These are phyloP conservation scores for Parnassius glacialis DNA, from an alignment of 2,888 invertebrate species.

Conservation along the genomic window DNA sequence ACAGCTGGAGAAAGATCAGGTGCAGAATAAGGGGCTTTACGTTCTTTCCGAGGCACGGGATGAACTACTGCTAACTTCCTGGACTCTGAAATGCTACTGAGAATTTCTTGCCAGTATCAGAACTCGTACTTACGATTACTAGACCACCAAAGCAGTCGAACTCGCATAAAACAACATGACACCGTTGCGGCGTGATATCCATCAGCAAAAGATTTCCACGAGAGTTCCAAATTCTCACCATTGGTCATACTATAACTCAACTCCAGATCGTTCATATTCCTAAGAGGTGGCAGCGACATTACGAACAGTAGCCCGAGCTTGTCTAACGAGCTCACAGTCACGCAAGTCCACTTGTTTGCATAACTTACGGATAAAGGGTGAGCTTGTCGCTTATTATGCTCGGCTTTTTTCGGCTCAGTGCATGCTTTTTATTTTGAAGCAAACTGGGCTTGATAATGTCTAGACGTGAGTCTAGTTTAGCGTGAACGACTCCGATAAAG, in stretches of 20 bases:
- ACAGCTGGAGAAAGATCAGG: too few species aligned
- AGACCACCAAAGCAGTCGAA: too few species aligned
- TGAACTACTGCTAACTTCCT: too few species aligned
- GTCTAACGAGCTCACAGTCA: constrained; percentile 48
- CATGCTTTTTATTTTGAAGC: constrained; percentile 9
- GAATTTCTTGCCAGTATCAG: too few species aligned
- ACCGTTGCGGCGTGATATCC: too few species aligned
- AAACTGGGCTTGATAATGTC: constrained; percentile 5
- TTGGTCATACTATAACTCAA: neutral
- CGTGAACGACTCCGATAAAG: constrained; percentile 1
- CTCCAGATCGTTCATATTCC: constrained; percentile 21
- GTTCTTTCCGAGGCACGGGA: too few species aligned
- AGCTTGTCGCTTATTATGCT: constrained; percentile 59
- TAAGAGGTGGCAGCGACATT: constrained; percentile 10
- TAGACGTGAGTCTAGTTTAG: neutral
- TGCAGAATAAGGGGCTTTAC: too few species aligned
- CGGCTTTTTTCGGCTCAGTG: constrained; percentile 13
- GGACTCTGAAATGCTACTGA: too few species aligned
- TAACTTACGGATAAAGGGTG: constrained; percentile 66
- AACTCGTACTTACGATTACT: too few species aligned
- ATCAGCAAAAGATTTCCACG: too few species aligned
- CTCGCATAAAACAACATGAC: too few species aligned
- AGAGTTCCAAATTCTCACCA: too few species aligned
- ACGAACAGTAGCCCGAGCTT: constrained; percentile 18
- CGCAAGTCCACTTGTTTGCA: constrained; percentile 64